Evolutionary conservation across 2,888 invertebrate species (phyloP).

Genomic region (Heterodera filipjevi): DNA sequence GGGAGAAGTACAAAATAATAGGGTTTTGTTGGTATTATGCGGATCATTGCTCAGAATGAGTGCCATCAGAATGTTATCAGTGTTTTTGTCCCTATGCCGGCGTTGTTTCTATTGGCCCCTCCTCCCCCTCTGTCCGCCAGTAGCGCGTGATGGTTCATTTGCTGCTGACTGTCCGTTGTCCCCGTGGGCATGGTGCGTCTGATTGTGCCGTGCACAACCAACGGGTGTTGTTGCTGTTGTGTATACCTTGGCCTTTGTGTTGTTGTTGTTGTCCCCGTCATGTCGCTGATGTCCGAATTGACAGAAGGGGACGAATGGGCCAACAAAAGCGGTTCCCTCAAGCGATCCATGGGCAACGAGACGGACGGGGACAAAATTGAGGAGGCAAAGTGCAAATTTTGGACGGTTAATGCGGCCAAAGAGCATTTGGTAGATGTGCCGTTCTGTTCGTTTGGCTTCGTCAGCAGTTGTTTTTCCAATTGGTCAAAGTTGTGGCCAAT

Average conservation of each 20-base stretch:
- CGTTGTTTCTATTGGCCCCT: too few relatives aligned
- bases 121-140: too few relatives aligned
- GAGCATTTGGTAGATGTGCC: neutral
- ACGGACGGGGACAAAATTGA: conserved; percentile 4
- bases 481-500: neutral
- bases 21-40: too few relatives aligned
- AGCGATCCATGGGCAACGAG: neutral
- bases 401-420: neutral
- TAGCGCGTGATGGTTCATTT: neutral
- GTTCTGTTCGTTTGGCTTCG: neutral
- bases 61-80: too few relatives aligned
- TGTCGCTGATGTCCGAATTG: neutral
- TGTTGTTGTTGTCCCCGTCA: neutral
- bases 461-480: neutral
- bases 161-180: neutral
- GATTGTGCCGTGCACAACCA: neutral
- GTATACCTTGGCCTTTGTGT: neutral
- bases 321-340: neutral
- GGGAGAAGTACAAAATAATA: too few relatives aligned
- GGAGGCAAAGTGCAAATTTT: neutral
- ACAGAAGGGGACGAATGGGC: neutral
- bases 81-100: too few relatives aligned
- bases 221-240: conserved; percentile 15
- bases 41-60: too few relatives aligned
- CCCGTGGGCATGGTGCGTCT: neutral